phyloP scores from a whole-genome alignment of 2,888 invertebrate species.

The Spodoptera exigua region DNA sequence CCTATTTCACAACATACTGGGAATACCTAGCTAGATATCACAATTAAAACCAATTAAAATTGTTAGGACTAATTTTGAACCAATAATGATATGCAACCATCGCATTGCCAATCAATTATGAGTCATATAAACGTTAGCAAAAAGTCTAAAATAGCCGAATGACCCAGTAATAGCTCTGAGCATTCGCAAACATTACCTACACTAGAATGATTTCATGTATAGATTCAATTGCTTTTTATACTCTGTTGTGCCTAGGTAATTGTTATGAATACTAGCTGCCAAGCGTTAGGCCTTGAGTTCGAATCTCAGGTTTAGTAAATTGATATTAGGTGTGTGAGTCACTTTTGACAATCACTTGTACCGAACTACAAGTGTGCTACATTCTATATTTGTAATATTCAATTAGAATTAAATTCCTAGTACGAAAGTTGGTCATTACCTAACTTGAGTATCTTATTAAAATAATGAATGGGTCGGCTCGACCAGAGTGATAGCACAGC shows the following conservation, averaged over 20 bases:
- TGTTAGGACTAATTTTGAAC: background rate
- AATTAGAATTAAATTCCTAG: no score
- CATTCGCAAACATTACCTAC: no score
- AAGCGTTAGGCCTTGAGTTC: slow-evolving; percentile 14
- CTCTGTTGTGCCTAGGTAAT: background rate
- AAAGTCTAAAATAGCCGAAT: slow-evolving; percentile 17
- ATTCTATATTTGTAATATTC: no score
- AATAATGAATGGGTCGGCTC: no score
- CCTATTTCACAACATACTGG: no score
- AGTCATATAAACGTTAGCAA: background rate
- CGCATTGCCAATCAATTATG: no score
- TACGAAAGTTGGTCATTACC: no score
- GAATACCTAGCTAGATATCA: no score
- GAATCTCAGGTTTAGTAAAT: slow-evolving; percentile 17
- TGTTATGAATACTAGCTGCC: background rate
- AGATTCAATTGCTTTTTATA: background rate
- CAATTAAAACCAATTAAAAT: no score
- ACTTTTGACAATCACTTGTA: background rate
- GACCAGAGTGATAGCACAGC: no score
- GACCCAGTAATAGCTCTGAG: slow-evolving; percentile 7
- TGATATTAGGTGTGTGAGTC: slow-evolving; percentile 18
- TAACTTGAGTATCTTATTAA: no score
- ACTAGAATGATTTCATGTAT: background rate
- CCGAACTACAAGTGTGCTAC: background rate
- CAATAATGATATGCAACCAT: background rate